Evolutionary conservation across 2,113 vertebrate genomes (phyloP), one percentile per base, ranked within the genome.

Genomic region (Phaetusa simplex): DNA sequence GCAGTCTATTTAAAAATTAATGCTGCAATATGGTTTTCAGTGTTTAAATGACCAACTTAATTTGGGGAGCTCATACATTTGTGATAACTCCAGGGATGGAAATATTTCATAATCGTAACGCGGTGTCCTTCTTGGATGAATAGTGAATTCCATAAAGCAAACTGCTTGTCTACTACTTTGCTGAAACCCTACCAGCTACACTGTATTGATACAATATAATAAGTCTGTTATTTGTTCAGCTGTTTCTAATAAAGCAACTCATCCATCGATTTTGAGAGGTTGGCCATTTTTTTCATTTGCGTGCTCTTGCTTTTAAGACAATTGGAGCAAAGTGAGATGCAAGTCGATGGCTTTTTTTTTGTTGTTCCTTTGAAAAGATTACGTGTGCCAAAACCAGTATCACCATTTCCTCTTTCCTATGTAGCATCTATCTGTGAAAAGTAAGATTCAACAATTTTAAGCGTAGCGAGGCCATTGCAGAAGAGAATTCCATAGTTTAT

Each of bases 21-120:
- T 91, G 64, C 58, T 87, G 76, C 87, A 91, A 47, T 96, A 83
- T 96, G 84, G 21, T 94, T 95, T 95, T 93, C 18, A 27, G 47
- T 74, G 74, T 88, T 96, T 59, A 86, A 93, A 82, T 90, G 93
- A 70, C 78, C 89, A 83, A 47, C 87, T 90, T 95, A 77, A 77
- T 86, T 96, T 92, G 80, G 76, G 79, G 53, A 96, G 50, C 82
- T 94, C 82, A 81, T 94, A 36, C 67, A 88, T 96, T 90, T 83
- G 43, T 93, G 74, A 94, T 85, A 95, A 97, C 88, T 86, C 76
- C 34, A 36, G 94, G 70, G 66, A 90, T 90, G 81, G 86, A 86
- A 96, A 88, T 95, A 88, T 82, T 97, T 97, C 93, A 55, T 95
- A 61, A 93, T 94, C 82, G 9, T 96, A 79, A 91, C 34, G 79